Conservation (phyloP, 2,113 vertebrate species). For the Diadophis punctatus region DNA sequence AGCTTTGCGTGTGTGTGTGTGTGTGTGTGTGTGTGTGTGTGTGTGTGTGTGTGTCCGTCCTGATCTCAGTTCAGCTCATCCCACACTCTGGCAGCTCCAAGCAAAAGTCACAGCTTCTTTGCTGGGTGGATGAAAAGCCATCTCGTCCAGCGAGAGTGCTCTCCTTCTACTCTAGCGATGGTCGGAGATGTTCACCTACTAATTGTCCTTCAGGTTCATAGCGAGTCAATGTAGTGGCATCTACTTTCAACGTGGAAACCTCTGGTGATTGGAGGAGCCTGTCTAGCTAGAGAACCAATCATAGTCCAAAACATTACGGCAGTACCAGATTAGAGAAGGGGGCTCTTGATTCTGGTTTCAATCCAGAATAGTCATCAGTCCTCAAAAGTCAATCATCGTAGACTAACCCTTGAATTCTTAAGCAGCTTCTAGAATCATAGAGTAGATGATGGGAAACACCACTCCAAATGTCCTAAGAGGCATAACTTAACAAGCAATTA, state of each 20-base stretch:
- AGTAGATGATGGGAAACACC: neutral
- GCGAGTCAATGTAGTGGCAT: neutral
- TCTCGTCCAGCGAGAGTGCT: neutral
- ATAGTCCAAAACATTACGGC: neutral
- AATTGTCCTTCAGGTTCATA: neutral
- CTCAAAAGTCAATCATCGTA: neutral
- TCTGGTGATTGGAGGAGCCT: neutral
- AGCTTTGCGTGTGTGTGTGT: slow-evolving; percentile 28
- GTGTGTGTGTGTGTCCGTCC: slow-evolving; percentile 39
- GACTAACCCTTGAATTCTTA: neutral
- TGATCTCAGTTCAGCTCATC: neutral
- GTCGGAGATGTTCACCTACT: neutral
- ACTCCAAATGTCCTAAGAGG: neutral
- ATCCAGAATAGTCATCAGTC: neutral
- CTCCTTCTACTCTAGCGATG: neutral
- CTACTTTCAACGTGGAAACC: neutral
- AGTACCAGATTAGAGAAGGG: neutral
- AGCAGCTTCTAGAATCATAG: neutral
- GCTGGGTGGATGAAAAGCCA: neutral
- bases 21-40: slow-evolving; percentile 37
- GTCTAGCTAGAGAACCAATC: neutral
- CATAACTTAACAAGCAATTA: neutral
- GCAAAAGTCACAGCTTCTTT: neutral
- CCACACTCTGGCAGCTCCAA: neutral
- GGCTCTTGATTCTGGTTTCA: neutral